Percentiles rank a stretch among this genome's conserved stretches.
Conservation (phyloP, 2,888 invertebrate species). For the Blastobasis adustella region DNA sequence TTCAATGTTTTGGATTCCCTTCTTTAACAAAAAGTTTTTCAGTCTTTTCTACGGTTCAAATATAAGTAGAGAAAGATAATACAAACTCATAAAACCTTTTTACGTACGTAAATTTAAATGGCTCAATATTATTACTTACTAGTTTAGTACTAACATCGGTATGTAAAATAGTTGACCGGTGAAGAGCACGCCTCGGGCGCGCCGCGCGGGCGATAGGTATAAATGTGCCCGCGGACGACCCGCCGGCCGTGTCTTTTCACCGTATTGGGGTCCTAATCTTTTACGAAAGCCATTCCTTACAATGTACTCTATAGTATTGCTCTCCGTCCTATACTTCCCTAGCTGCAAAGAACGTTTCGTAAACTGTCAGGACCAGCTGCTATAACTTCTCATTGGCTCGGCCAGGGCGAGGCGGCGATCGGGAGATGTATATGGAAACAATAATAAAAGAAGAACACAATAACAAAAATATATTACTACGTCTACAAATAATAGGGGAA, state of each 20-base stretch:
- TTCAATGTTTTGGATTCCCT: conserved; percentile 53
- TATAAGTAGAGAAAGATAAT: conserved; percentile 49
- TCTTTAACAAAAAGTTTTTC: conserved; percentile 32
- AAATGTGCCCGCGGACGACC: no score
- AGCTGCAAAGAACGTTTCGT: conserved; percentile 30
- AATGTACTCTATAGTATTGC: conserved; percentile 1
- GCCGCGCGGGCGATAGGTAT: no score
- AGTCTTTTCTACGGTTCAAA: conserved; percentile 69
- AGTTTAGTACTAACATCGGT: conserved; percentile 67
- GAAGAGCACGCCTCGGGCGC: conserved; percentile 39
- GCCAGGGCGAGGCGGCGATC: conserved; percentile 42
- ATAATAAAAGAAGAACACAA: conserved; percentile 50
- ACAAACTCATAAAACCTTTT: conserved; percentile 35
- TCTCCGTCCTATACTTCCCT: no score
- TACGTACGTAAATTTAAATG: conserved; percentile 58
- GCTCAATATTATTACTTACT: conserved; percentile 54
- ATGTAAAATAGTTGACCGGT: conserved; percentile 66
- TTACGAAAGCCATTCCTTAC: conserved; percentile 34
- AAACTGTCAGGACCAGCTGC: conserved; percentile 30
- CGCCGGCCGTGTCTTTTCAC: conserved; percentile 34
- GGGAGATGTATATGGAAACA: conserved; percentile 17
- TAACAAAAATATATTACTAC: conserved; percentile 67
- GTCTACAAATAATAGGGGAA: conserved; percentile 49
- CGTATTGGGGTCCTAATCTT: conserved; percentile 27
- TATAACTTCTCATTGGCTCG: conserved; percentile 24